Base-by-base conservation (phyloP, 2,888 invertebrate species). In the Orthonychiurus folsomi region DNA sequence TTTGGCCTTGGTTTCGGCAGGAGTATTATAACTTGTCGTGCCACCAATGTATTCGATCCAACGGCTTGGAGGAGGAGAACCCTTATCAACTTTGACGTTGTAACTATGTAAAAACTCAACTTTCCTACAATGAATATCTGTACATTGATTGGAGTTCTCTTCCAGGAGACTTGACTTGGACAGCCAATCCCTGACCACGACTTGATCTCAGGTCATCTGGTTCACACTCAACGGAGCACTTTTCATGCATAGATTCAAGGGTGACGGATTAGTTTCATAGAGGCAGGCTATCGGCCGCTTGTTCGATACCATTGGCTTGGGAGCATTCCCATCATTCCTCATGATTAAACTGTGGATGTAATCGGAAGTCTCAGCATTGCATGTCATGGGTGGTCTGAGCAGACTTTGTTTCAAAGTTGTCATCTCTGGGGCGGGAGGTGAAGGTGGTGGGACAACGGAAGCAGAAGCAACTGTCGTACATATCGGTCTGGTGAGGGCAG, bases 261-360 rank as follows among this genome's bases (percentile, higher is more conserved):
- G 52, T 12, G 24, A 9, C 3, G 5, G 52, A 21, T 37, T 37
- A 9, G 37, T 9, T 9, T 37, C 37, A 37, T 37, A 5, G 15
- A 37, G 37, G 37, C 9, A 37, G 37, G 37, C 5, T 37, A 9
- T 37, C 15, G 37, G 37, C 15, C 15, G 5, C 37, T 37, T 37
- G 37, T 37, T 15, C 37, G 37, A 5, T 9, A 37, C 37, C 15
- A 37, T 15, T 9, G 37, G 15, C 15, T 9, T 15, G 15, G 37
- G 37, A 9, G 37, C 37, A 37, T 15, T 37, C 37, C 37, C 54
- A 25, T 63, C 66, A 59, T 74, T 85, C 65, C 89, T 84, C 85
- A 92, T 89, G 77, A 93, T 89, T 78, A 89, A 90, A 77, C 88
- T 90, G 79, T 92, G 92, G 76, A 93, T 90, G 75, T 92, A 87